Evolutionary conservation across 35 echinoderm and acorn worm genomes (phyloP).

Genomic region (Lytechinus variegatus): DNA sequence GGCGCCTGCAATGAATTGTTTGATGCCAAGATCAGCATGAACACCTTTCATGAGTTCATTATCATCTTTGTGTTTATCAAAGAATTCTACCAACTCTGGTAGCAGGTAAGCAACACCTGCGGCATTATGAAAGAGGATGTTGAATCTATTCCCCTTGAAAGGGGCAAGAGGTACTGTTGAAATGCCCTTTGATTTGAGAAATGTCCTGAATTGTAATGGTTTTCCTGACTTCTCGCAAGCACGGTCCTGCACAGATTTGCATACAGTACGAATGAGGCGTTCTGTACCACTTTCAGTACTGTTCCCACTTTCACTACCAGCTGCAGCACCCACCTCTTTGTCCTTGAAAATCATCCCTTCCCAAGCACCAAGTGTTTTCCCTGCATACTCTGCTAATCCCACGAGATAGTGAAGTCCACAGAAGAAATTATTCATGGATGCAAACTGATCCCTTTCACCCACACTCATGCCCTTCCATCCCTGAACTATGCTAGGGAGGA

Average conservation of each 20-base stretch:
- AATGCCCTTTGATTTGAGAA: conserved; percentile 40
- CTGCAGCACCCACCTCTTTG: conserved; percentile 32
- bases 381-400: conserved; percentile 70
- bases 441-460: conserved; percentile 34
- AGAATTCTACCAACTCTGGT: conserved; percentile 50
- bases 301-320: background rate
- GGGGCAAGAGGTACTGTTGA: conserved; percentile 59
- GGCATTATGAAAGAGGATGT: conserved; percentile 81
- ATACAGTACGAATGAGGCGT: conserved; percentile 64
- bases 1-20: background rate
- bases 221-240: conserved; percentile 63
- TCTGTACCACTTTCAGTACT: conserved; percentile 67
- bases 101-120: conserved; percentile 64
- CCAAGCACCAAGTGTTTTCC: conserved; percentile 56
- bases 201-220: conserved; percentile 59
- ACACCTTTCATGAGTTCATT: conserved; percentile 61
- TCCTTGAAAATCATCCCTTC: conserved; percentile 64
- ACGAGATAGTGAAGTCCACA: conserved; percentile 87
- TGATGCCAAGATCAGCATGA: background rate
- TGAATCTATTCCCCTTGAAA: conserved; percentile 74
- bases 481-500: conserved; percentile 63
- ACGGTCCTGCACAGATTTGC: conserved; percentile 56
- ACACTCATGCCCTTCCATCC: conserved; percentile 53
- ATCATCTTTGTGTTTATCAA: conserved; percentile 63
- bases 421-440: conserved; percentile 74